These are phyloP conservation scores for Cheilosia vulpina DNA, from an alignment of 2,888 invertebrate genomes.

Conservation along the genomic window DNA sequence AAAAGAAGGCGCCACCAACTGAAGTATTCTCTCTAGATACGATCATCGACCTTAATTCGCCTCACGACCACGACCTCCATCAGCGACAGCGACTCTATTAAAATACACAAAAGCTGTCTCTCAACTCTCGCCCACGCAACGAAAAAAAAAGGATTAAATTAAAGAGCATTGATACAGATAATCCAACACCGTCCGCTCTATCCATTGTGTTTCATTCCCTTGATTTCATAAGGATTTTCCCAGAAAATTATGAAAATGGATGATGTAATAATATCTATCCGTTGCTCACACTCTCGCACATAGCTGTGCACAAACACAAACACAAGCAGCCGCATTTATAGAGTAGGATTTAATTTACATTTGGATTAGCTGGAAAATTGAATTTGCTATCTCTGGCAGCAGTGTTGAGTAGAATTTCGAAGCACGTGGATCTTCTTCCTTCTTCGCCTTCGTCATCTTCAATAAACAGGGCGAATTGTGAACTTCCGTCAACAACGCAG, in stretches of 20 bases:
- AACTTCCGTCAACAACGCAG: conserved; percentile 17
- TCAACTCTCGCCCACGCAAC: background rate
- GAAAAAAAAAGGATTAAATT: conserved; percentile 45
- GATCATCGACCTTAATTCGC: conserved; percentile 60
- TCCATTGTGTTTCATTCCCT: conserved; percentile 15
- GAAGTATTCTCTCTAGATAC: conserved; percentile 19
- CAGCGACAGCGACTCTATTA: conserved; percentile 27
- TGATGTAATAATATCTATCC: conserved; percentile 33
- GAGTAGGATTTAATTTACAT: conserved; percentile 67
- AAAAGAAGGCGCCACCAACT: conserved; percentile 18
- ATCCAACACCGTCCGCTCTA: conserved; percentile 37
- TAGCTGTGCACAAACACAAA: background rate
- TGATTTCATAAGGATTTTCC: conserved; percentile 9
- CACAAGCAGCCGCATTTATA: background rate
- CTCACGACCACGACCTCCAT: conserved; percentile 40
- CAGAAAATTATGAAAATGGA: conserved; percentile 56
- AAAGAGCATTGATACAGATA: conserved; percentile 53
- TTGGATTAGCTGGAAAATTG: conserved; percentile 64
- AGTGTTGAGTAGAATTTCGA: conserved; percentile 15
- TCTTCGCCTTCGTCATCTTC: background rate
- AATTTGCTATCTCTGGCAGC: conserved; percentile 63
- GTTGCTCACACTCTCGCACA: conserved; percentile 31
- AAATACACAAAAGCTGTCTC: conserved; percentile 23
- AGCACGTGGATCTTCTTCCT: background rate
- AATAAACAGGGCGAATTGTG: conserved; percentile 45